phyloP scores from a whole-genome alignment of 2,888 invertebrate genomes.

The Sisyra terminalis region DNA sequence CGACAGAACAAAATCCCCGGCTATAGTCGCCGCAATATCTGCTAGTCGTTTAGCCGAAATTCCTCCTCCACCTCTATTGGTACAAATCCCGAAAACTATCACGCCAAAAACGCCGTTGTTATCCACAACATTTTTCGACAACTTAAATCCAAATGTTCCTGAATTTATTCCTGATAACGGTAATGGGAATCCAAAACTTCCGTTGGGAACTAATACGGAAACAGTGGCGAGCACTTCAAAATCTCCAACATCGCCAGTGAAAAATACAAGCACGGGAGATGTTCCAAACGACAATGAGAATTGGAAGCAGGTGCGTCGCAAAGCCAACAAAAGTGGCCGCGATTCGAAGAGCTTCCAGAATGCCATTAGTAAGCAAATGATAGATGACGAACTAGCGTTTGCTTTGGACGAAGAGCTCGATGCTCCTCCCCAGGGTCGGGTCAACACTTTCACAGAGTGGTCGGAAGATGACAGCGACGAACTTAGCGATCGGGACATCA shows the following conservation, averaged over 20 bases:
- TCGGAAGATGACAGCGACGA: conserved; percentile 77
- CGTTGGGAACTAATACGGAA: conserved; percentile 8
- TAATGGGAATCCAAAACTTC: not conserved
- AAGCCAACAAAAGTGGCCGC: conserved; percentile 15
- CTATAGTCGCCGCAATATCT: conserved; percentile 6
- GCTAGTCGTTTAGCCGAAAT: conserved; percentile 8
- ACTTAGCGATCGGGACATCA: conserved; percentile 82
- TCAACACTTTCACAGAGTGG: conserved; percentile 69
- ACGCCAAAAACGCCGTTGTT: conserved; percentile 15
- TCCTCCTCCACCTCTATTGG: conserved; percentile 10
- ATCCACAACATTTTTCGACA: conserved; percentile 29
- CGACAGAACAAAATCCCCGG: conserved; percentile 7
- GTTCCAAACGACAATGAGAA: conserved; percentile 19
- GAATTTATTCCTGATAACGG: conserved; percentile 54
- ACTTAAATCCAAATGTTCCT: conserved; percentile 70
- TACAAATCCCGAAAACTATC: conserved; percentile 8
- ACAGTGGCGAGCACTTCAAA: conserved; percentile 1
- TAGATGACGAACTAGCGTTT: conserved; percentile 78
- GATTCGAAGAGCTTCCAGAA: conserved; percentile 14
- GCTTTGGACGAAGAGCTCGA: conserved; percentile 95
- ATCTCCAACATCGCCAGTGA: conserved; percentile 2
- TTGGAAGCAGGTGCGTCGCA: conserved; percentile 39
- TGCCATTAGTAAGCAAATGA: conserved; percentile 15
- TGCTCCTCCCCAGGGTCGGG: conserved; percentile 55
- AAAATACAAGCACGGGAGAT: conserved; percentile 8